These are phyloP conservation scores for Oryzias sinensis DNA, from an alignment of 2,797 vertebrate species.

Conservation along the genomic window DNA sequence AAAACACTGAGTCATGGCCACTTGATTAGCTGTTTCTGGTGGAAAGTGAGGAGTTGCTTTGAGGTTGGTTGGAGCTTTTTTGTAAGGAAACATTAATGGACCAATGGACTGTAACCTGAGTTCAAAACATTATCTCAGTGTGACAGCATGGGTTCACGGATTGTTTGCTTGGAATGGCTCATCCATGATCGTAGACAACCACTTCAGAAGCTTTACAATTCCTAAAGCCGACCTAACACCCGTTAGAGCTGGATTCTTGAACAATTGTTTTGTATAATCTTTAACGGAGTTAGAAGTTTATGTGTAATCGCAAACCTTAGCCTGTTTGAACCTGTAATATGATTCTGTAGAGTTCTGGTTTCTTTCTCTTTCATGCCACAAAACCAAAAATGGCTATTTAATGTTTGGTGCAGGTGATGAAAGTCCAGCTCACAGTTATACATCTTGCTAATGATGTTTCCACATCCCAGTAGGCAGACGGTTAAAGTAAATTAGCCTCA, in stretches of 20 bases:
- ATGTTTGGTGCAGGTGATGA: slow-evolving; percentile 23
- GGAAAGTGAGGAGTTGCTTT: slow-evolving; percentile 36
- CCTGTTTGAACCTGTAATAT: slow-evolving; percentile 1
- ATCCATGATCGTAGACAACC: slow-evolving; percentile 80
- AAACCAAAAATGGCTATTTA: slow-evolving; percentile 15
- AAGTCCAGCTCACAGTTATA: slow-evolving; percentile 18
- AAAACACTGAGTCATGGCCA: slow-evolving; percentile 12
- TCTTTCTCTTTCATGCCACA: neutral
- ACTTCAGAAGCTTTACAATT: slow-evolving; percentile 65
- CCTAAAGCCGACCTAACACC: slow-evolving; percentile 73
- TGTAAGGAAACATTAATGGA: slow-evolving; percentile 63
- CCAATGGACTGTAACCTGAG: slow-evolving; percentile 69
- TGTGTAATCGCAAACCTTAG: slow-evolving; percentile 5
- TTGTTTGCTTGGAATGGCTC: slow-evolving; percentile 74
- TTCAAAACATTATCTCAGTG: slow-evolving; percentile 75
- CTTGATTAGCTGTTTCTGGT: slow-evolving; percentile 32
- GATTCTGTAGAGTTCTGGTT: neutral
- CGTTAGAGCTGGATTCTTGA: slow-evolving; percentile 73
- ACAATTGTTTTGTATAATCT: too few relatives aligned
- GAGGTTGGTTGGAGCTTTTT: slow-evolving; percentile 54
- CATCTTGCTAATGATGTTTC: slow-evolving; percentile 38
- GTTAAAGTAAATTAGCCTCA: slow-evolving; percentile 21
- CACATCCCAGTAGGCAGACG: slow-evolving; percentile 14
- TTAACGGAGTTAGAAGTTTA: neutral
- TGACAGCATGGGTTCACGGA: slow-evolving; percentile 65